Evolutionary conservation across 1,140 invertebrate genomes (phyloP).

Genomic region (Papilio machaon): DNA sequence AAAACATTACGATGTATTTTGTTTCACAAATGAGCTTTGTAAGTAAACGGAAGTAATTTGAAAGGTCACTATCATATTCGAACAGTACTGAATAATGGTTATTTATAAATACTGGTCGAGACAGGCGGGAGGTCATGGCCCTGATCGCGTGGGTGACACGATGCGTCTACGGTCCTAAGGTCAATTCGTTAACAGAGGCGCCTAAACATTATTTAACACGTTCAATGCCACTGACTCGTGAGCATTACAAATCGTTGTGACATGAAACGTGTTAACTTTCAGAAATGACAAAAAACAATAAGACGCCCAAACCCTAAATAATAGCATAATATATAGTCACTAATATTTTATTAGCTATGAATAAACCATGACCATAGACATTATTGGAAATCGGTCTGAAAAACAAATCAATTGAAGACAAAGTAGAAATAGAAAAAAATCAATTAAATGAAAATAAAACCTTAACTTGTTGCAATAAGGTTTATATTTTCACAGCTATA

Average conservation of each 20-base stretch:
- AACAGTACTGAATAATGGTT: neutral
- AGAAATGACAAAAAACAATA: too few relatives aligned
- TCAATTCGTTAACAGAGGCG: neutral
- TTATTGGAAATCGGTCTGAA: neutral
- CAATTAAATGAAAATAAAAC: neutral
- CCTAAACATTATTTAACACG: neutral
- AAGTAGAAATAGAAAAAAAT: conserved; percentile 17
- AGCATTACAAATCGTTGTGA: neutral
- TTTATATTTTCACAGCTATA: neutral
- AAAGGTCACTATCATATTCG: neutral
- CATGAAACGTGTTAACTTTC: neutral
- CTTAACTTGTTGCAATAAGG: neutral
- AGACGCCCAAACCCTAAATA: too few relatives aligned
- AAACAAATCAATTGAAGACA: conserved; percentile 12
- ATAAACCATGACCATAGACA: neutral
- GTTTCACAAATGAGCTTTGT: neutral
- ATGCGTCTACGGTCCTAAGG: neutral
- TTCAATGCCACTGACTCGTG: neutral
- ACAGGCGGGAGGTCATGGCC: neutral
- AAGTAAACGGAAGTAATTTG: neutral
- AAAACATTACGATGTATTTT: too few relatives aligned
- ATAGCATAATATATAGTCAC: neutral
- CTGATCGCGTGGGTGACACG: neutral
- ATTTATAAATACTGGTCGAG: neutral
- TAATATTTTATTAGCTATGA: neutral